phyloP scores from a whole-genome alignment of 2,888 invertebrate species.

The Sarcophaga subvicina region DNA sequence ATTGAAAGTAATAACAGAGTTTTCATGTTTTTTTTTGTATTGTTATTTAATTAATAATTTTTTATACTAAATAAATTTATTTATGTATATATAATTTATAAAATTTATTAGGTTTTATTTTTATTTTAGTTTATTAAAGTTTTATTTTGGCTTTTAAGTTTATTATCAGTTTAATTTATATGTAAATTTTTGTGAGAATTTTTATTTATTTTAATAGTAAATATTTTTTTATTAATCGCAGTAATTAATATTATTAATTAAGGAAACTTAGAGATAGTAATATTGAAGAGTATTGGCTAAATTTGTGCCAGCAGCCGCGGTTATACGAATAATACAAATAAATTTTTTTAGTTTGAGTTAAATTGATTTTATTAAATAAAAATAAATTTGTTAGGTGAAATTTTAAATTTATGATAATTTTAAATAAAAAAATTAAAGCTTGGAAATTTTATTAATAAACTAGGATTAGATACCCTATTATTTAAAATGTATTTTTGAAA shows the following conservation, averaged over 20 bases:
- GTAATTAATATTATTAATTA: slow-evolving; percentile 84
- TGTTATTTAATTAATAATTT: not conserved
- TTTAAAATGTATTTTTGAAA: slow-evolving; percentile 79
- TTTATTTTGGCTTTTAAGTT: slow-evolving; percentile 83
- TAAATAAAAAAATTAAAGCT: slow-evolving; percentile 84
- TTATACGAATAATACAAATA: slow-evolving; percentile 85
- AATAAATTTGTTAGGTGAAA: slow-evolving; percentile 83
- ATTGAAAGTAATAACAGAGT: slow-evolving; percentile 13
- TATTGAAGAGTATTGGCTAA: slow-evolving; percentile 84
- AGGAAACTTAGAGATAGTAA: slow-evolving; percentile 85
- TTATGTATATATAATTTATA: slow-evolving; percentile 71
- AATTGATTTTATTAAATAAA: slow-evolving; percentile 85
- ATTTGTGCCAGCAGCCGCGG: slow-evolving; percentile 87
- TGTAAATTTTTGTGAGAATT: slow-evolving; percentile 83
- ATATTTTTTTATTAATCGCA: slow-evolving; percentile 77
- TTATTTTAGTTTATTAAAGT: slow-evolving; percentile 80
- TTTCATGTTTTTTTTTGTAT: slow-evolving; percentile 47
- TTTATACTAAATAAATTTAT: slow-evolving; percentile 50
- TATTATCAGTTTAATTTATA: slow-evolving; percentile 83
- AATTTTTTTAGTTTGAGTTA: slow-evolving; percentile 83
- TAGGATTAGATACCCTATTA: slow-evolving; percentile 89
- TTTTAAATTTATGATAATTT: slow-evolving; percentile 76
- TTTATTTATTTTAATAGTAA: slow-evolving; percentile 82
- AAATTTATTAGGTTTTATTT: slow-evolving; percentile 73
- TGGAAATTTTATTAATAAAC: slow-evolving; percentile 84